These are phyloP conservation scores for Rafetus swinhoei DNA, from an alignment of 2,113 vertebrate species.

Conservation along the genomic window DNA sequence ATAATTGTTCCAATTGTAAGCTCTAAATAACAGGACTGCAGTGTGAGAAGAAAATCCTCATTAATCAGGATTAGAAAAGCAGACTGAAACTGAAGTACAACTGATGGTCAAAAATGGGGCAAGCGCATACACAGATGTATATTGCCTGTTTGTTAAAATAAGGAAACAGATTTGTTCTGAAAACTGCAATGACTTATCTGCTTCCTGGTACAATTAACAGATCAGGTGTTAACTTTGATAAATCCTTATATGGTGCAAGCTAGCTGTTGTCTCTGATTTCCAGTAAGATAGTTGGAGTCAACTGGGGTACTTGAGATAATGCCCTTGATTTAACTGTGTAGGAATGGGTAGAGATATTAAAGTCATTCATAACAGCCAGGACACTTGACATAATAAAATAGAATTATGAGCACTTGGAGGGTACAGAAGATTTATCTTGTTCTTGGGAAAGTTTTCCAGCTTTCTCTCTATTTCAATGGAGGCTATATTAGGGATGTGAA, in stretches of 20 bases:
- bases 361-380: neutral
- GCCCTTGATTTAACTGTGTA: neutral
- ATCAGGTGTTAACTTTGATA: slow-evolving; percentile 14
- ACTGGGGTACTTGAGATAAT: neutral
- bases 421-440: neutral
- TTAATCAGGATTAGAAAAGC: slow-evolving; percentile 13
- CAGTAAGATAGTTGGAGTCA: neutral
- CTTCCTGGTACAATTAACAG: slow-evolving; percentile 15
- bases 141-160: neutral
- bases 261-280: neutral
- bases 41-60: slow-evolving; percentile 45
- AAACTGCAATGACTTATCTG: neutral
- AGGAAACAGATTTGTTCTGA: neutral
- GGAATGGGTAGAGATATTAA: neutral
- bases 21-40: slow-evolving; percentile 24
- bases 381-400: neutral
- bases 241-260: neutral
- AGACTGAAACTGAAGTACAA: neutral
- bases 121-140: slow-evolving; percentile 36
- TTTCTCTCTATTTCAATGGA: neutral
- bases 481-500: neutral
- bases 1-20: neutral
- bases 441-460: neutral
- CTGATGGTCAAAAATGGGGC: neutral
- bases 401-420: neutral